Evolutionary conservation across 2,888 invertebrate species (phyloP), one percentile per base, ranked within the genome.

Genomic region (Oeneis ivallda): DNA sequence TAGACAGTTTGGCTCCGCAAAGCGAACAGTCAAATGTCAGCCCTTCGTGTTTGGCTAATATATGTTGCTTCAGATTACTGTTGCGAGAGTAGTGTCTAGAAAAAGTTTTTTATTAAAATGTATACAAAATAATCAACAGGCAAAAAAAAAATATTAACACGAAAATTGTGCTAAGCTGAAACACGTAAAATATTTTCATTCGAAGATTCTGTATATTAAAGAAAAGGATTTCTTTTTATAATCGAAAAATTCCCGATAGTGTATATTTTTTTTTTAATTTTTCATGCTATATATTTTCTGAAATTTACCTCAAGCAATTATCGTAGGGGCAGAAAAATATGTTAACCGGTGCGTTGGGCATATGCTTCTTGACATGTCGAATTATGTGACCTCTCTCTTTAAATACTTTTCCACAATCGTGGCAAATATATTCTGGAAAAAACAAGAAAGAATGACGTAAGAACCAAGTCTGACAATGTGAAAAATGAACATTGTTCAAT

Each of bases 11-110:
- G 45, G 82, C 82, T 49, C 77, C 71, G 71, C 91, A 92, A 2
- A 90, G 72, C 10, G 75, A 74, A 72, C 93, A 94, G 52, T 85
- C 79, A 76, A 91, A 92, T 49, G 80, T 92, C 5, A 86, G 73
- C 1, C 89, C 89, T 17, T 89, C 76, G 74, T 94, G 94, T 43
- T 84, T 88, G 1, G 82, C 81, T 64, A 84, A 72, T 64, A 94
- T 85, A 71, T 94, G 94, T 63, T 91, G 87, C 1, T 84, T 87
- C 19, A 94, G 83, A 83, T 94, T 94, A 50, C 86, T 89, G 70
- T 92, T 92, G 68, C 90, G 92, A 6, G 86, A 82, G 77, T 94
- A 94, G 64, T 80, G 79, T 57, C 92, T 90, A 4, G 82, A 43
- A 82, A 86, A 61, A 63, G 64, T 15, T 45, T 17, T 17, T 37